Conservation (phyloP, 2,797 vertebrate genomes). For the Morelia viridis region DNA sequence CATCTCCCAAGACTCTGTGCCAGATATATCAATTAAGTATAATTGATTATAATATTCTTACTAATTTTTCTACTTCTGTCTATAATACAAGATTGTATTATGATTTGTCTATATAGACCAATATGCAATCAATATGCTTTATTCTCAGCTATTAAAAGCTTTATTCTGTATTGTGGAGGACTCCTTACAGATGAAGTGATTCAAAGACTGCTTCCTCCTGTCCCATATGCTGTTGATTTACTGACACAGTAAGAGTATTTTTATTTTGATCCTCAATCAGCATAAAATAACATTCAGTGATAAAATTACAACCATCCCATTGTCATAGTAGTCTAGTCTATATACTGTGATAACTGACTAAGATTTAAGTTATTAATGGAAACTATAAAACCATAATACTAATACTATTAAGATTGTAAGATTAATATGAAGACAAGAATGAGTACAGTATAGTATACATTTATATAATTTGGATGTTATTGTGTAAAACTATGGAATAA, state of each 20-base stretch:
- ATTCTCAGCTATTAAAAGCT: slow-evolving; percentile 81
- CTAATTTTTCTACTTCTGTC: not conserved
- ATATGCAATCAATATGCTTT: slow-evolving; percentile 24
- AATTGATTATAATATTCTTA: not conserved
- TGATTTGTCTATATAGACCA: not conserved
- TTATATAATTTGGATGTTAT: not conserved
- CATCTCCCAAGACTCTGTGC: not conserved
- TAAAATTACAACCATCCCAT: not conserved
- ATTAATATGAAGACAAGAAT: not conserved
- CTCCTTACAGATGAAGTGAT: slow-evolving; percentile 85
- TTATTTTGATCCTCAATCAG: not conserved
- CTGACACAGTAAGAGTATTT: slow-evolving; percentile 82
- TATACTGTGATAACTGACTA: not conserved
- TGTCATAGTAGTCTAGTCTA: not conserved
- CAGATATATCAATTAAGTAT: not conserved
- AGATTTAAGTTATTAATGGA: not conserved
- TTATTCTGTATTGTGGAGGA: slow-evolving; percentile 84
- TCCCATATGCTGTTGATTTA: slow-evolving; percentile 84
- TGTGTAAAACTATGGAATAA: not conserved
- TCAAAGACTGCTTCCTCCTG: slow-evolving; percentile 80
- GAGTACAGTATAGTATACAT: not conserved
- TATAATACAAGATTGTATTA: not conserved
- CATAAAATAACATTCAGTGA: not conserved
- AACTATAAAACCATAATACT: not conserved
- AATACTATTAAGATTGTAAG: not conserved